Conservation (phyloP, 2,113 vertebrate genomes). For the Corydoras sp. region DNA sequence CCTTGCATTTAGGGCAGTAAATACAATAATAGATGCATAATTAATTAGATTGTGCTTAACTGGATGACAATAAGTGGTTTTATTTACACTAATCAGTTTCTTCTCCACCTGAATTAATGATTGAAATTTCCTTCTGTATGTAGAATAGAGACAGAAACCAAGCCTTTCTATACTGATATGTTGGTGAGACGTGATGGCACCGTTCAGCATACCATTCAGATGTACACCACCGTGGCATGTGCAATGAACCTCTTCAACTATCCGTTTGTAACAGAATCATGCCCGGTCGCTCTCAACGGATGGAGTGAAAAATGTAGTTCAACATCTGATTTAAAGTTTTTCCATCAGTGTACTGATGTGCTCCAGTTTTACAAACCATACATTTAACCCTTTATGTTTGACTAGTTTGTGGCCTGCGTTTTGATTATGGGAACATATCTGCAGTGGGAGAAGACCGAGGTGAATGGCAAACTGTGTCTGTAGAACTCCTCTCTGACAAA, state of each 20-base stretch:
- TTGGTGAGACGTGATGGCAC: conserved; percentile 51
- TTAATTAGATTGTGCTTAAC: no score
- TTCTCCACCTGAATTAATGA: background rate
- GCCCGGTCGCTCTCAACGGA: conserved; percentile 58
- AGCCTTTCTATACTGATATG: conserved; percentile 49
- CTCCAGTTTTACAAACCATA: background rate
- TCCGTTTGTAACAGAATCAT: conserved; percentile 55
- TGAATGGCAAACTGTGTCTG: conserved; percentile 51
- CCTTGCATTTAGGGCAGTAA: no score
- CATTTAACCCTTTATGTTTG: background rate
- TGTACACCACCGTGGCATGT: conserved; percentile 56
- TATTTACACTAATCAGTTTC: background rate
- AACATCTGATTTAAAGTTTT: no score
- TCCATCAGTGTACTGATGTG: no score
- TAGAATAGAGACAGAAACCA: conserved; percentile 43
- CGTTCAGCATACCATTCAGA: conserved; percentile 43
- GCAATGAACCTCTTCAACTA: conserved; percentile 66
- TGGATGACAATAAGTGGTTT: background rate
- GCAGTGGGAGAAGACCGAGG: conserved; percentile 36
- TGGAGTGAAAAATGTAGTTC: conserved; percentile 33
- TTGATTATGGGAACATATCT: conserved; percentile 25
- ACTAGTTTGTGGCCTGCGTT: conserved; percentile 52
- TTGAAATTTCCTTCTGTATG: background rate
- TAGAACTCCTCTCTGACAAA: fast-evolving
- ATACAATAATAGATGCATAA: no score